Evolutionary conservation across 2,113 vertebrate species (phyloP).

Genomic region (Burhinus oedicnemus): DNA sequence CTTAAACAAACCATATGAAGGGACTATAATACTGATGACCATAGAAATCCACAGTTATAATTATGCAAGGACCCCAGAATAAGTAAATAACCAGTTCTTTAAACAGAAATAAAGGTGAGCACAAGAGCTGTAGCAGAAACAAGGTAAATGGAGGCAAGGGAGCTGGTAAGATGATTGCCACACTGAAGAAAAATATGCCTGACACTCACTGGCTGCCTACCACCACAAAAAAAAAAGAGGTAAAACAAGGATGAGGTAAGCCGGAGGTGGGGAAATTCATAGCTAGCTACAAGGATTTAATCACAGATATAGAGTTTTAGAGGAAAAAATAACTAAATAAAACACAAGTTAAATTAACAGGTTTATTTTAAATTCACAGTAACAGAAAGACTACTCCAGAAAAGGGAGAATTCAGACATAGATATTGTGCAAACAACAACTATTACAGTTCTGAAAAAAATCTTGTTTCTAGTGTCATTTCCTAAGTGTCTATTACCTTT

Average conservation of each 20-base stretch:
- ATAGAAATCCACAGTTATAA: background rate
- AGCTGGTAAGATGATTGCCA: background rate
- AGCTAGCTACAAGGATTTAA: background rate
- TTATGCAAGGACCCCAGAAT: background rate
- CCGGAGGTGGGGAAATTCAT: background rate
- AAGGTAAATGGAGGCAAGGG: background rate
- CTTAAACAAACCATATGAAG: background rate
- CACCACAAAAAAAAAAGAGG: background rate
- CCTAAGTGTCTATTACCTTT: background rate
- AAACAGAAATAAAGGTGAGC: background rate
- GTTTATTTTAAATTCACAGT: background rate
- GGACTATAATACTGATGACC: background rate
- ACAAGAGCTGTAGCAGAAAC: background rate
- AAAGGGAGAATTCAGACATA: background rate
- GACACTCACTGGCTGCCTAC: background rate
- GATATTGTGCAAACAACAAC: background rate
- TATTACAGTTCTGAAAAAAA: background rate
- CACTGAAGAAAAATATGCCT: background rate
- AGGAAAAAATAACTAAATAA: background rate
- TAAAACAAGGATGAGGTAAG: background rate
- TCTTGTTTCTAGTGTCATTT: background rate
- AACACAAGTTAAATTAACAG: background rate
- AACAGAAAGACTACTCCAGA: background rate
- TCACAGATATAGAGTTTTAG: background rate
- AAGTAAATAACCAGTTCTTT: background rate